phyloP scores from a whole-genome alignment of 2,888 invertebrate species.

The Nomada ruficornis region DNA sequence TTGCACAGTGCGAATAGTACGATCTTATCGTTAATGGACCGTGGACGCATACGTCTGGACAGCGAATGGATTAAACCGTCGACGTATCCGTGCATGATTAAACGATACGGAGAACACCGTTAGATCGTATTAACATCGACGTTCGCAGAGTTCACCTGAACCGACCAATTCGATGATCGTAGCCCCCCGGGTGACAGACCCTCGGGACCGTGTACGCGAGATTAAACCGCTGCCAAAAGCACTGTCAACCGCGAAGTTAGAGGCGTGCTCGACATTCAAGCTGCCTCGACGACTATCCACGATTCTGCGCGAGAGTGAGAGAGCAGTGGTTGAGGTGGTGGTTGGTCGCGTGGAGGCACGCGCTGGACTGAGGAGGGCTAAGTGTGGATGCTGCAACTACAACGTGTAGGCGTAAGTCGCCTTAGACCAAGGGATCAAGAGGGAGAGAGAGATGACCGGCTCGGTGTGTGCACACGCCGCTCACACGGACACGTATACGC shows the following conservation, averaged over 20 bases:
- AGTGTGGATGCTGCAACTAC: slow-evolving; percentile 83
- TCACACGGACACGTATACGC: slow-evolving; percentile 9
- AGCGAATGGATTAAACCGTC: background rate
- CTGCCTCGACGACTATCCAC: slow-evolving; percentile 67
- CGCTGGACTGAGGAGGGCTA: slow-evolving; percentile 83
- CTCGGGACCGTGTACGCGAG: slow-evolving; percentile 23
- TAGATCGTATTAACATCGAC: slow-evolving; percentile 7
- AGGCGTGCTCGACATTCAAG: slow-evolving; percentile 57
- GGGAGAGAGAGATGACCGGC: slow-evolving; percentile 54
- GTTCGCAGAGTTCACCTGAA: background rate
- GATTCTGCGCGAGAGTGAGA: slow-evolving; percentile 74
- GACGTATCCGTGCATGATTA: background rate
- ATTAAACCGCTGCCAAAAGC: slow-evolving; percentile 60
- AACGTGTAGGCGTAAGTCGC: slow-evolving; percentile 82
- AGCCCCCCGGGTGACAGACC: background rate
- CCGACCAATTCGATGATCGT: slow-evolving; percentile 11
- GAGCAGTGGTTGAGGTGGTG: slow-evolving; percentile 80
- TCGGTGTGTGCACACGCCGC: slow-evolving; percentile 45
- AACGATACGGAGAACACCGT: slow-evolving; percentile 9
- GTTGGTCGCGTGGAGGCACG: slow-evolving; percentile 84
- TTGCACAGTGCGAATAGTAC: background rate
- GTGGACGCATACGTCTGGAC: background rate
- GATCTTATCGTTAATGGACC: background rate
- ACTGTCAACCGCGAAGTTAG: slow-evolving; percentile 59
- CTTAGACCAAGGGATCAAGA: slow-evolving; percentile 74